Evolutionary conservation across 1,140 invertebrate genomes (phyloP), one percentile per base, ranked within the genome.

Genomic region (Drosophila lowei): DNA sequence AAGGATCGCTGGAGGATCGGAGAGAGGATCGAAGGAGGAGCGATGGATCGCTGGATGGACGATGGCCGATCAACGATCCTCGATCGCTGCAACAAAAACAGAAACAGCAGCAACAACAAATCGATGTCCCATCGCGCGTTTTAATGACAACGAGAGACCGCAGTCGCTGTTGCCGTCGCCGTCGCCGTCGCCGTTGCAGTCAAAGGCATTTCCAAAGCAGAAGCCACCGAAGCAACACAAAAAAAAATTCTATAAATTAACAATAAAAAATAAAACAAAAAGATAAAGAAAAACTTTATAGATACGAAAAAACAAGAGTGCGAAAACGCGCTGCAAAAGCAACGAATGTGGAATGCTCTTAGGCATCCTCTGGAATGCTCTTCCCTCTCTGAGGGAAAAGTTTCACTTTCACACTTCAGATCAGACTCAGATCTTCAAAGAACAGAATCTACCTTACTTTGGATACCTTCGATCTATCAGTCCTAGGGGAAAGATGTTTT

Each of bases 171-270:
- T 23, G 23, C 23, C 23, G 23, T 25, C 23, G 23, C 23, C 21
- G 21, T 23, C 21, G 21, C 21, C 23, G 2, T 9, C 8, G 28
- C 28, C 23, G 5, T 25, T 2, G 28, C 79, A 83, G 73, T 81
- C 75, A 61, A 83, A 79, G 77, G 83, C 83, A 85, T 86, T 85
- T 86, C 70, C 38, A 56, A 68, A 16, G 49, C 77, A 58, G 56
- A 58, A 74, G 23, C 41, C 53, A 47, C 58, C 68, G 28, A 55
- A 66, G 13, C 49, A 70, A 41, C 59, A 60, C 56, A 49, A 25
- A 85, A 77, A 80, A 85, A 81, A 84, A 63, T 81, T 86, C 81
- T 86, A 86, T 86, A 88, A 86, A 88, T 86, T 88, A 88, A 81
- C 77, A 86, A 86, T 80, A 84, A 77, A 84, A 74, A 48, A 66